Base-by-base conservation (phyloP, 92 coral and sea anemone genomes). In the Actinernus sp. region DNA sequence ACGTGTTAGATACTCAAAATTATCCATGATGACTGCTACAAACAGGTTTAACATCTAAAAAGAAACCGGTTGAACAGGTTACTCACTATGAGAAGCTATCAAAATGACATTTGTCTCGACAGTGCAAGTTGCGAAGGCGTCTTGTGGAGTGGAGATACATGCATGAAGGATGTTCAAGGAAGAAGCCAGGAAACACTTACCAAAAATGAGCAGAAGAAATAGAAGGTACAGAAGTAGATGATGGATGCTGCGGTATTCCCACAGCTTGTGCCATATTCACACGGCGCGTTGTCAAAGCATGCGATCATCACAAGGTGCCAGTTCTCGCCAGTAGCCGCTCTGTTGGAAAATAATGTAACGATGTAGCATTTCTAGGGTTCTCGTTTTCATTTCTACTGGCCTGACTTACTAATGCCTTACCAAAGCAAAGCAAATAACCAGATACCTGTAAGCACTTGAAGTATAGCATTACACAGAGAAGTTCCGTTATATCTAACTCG, bases 1-100 rank as follows among this genome's bases (percentile, higher is more conserved):
- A 0, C 99, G 91, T 30, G 99, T 95, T 37, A 95, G 76, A 66
- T 95, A 95, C 56, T 95, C 99, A 43, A 95, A 95, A 59, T 95
- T 95, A 73, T 95, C 99, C 99, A 95, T 84, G 43, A 95, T 95
- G 53, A 95, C 99, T 63, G 99, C 99, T 12, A 95, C 99, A 53
- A 95, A 95, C 13, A 95, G 90, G 81, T 95, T 95, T 16, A 95
- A 65, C 99, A 95, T 91, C 99, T 95, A 68, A 29, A 71, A 54
- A 34, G 8, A 34, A 34, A 34, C 41, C 6, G 41, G 41, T 34
- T 34, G 41, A 34, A 14, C 41, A 34, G 6, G 8, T 34, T 6
- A 34, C 41, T 6, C 41, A 34, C n/a, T n/a, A n/a, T n/a, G n/a
- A n/a, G n/a, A n/a, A n/a, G n/a, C n/a, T n/a, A n/a, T n/a, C n/a